Evolutionary conservation across 1,140 invertebrate genomes (phyloP).

Genomic region (Streblospio benedicti): DNA sequence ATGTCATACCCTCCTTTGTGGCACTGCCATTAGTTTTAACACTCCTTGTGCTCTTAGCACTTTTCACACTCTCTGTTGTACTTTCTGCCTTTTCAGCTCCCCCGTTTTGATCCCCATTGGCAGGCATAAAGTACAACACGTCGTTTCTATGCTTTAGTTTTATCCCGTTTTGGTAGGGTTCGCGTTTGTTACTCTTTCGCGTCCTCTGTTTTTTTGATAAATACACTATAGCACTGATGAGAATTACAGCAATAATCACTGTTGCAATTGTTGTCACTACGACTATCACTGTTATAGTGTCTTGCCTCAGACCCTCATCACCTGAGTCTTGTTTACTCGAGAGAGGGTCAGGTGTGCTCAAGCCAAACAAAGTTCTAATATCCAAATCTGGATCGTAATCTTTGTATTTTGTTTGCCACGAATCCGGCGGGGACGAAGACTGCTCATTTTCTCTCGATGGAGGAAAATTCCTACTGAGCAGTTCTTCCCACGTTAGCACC

Average conservation of each 20-base stretch:
- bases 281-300: constrained; percentile 1
- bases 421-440: too few species aligned
- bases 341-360: not conserved
- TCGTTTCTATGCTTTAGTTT: constrained; percentile 5
- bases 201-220: not conserved
- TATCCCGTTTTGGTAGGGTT: constrained; percentile 7
- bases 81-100: not conserved
- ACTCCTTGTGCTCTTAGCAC: not conserved
- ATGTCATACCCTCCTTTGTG: constrained; percentile 8
- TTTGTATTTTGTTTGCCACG: not conserved
- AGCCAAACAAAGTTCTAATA: not conserved
- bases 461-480: too few species aligned
- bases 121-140: constrained; percentile 10
- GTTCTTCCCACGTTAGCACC: too few species aligned
- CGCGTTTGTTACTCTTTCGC: not conserved
- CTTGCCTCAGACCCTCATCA: not conserved
- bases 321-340: not conserved
- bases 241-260: constrained; percentile 5
- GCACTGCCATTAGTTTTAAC: too few species aligned
- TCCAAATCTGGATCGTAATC: not conserved
- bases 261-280: constrained; percentile 2
- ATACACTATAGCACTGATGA: constrained; percentile 9
- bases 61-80: not conserved
- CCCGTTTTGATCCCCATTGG: not conserved
- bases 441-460: too few species aligned